Conservation (phyloP, 2,888 invertebrate species). For the Cephus nigrinus region DNA sequence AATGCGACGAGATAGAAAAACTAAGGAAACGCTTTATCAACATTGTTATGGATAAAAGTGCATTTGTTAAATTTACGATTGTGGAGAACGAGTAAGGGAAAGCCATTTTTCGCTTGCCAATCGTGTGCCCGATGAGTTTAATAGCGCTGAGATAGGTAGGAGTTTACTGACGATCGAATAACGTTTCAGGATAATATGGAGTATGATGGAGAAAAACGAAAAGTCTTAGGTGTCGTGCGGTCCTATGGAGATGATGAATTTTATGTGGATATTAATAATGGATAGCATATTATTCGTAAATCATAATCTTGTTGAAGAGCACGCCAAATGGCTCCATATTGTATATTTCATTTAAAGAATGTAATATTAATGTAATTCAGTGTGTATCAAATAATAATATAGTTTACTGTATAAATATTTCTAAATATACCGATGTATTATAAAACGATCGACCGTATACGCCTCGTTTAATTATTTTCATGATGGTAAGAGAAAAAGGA, state of each 20-base stretch:
- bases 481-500: background rate
- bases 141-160: background rate
- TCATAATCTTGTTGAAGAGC: slow-evolving; percentile 46
- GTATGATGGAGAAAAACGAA: background rate
- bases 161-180: background rate
- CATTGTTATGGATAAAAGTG: background rate
- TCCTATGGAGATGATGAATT: slow-evolving; percentile 28
- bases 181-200: background rate
- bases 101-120: background rate
- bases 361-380: slow-evolving; percentile 60
- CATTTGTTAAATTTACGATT: slow-evolving; percentile 20
- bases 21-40: slow-evolving; percentile 17
- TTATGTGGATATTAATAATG: slow-evolving; percentile 35
- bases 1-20: slow-evolving; percentile 9
- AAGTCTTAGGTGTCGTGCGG: background rate
- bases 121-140: background rate
- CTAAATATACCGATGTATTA: slow-evolving; percentile 61
- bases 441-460: slow-evolving; percentile 23
- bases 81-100: background rate
- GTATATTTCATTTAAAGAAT: slow-evolving; percentile 56
- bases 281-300: slow-evolving; percentile 48
- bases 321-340: slow-evolving; percentile 42
- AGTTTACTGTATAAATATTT: slow-evolving; percentile 61
- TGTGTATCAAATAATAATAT: slow-evolving; percentile 56
- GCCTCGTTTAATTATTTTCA: slow-evolving; percentile 2